Base-by-base conservation (phyloP, 2,888 invertebrate species). In the Leptopilina syphax region DNA sequence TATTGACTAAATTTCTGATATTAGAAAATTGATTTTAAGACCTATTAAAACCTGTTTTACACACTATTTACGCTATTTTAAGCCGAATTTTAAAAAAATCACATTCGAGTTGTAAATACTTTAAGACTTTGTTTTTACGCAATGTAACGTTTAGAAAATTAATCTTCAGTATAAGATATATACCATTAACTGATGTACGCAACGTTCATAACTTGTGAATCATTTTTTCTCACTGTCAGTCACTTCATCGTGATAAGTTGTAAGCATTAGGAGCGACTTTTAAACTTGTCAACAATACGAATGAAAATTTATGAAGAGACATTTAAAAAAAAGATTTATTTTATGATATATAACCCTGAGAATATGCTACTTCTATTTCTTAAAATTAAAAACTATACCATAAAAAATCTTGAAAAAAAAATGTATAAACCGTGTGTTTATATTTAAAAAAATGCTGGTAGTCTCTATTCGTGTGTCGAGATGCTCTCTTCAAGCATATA, bases 361-460 rank as follows among this genome's bases (percentile, higher is more conserved):
- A 34, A 34, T 34, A 3, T 34, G 34, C 34, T 73, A n/a, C 34
- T 12, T 54, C 57, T 8, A n/a, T 41, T n/a, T 18, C 3, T 34
- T n/a, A 3, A n/a, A 54, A 57, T 57, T 9, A 73, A 57, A 57
- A 34, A 12, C 6, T 73, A 34, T 54, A 73, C 18, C 18, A 73
- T n/a, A 24, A 57, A 34, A 2, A 34, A 41, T 57, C 34, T 73
- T 34, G n/a, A 57, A 73, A 73, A 57, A n/a, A 24, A 27, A 10
- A 5, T 50, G 50, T 50, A 50, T 50, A 50, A 7, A 50, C 8
- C 44, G 44, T 50, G n/a, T 27, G 12, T 60, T 34, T 34, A 60
- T 7, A 60, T 63, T n/a, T 73, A 34, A 9, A 41, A 57, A 73
- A 54, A 73, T 73, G 73, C 73, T 73, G 73, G 73, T 73, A 73